Evolutionary conservation across 2,888 invertebrate species (phyloP), one percentile per base, ranked within the genome.

Genomic region (Brachypalpus laphriformis): DNA sequence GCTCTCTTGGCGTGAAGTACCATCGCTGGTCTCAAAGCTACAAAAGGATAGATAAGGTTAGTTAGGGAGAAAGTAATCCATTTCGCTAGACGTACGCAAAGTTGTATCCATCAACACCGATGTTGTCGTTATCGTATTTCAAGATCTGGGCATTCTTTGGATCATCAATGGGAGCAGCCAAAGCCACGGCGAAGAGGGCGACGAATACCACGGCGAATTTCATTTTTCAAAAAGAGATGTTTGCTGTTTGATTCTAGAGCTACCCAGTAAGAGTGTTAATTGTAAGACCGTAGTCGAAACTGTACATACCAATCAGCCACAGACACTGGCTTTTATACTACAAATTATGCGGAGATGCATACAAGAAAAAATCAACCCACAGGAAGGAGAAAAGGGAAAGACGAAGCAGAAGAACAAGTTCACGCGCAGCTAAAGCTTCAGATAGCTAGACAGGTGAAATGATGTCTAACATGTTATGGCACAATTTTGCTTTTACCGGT

Each of bases 81-180:
- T 91, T 7, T 20, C 18, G 11, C 0, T 31, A 45, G 9, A 87
- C 91, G 88, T 83, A 90, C 90, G 87, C 88, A 87, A 89, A 90
- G 25, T 89, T 89, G 63, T 90, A 90, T 59, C 90, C 90, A 78
- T 90, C 89, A 9, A 87, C 82, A 59, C 90, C 90, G 37, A 89
- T 88, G 47, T 91, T 90, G 89, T 95, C 93, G 81, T 92, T 92
- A 47, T 92, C 92, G 87, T 94, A 94, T 87, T 93, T 93, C 57
- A 94, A 87, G 86, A 95, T 93, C 88, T 94, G 93, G 3, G 94
- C 95, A 88, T 94, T 94, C 89, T 93, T 91, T 75, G 89, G 82
- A 5, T 88, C 87, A 75, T 89, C 89, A 22, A 91, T 88, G 45
- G 90, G 90, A 42, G 90, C 91, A 25, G 89, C 90, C 75, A 89